Evolutionary conservation across 2,888 invertebrate species (phyloP), one percentile per base, ranked within the genome.

Genomic region (Sphecodes monilicornis): DNA sequence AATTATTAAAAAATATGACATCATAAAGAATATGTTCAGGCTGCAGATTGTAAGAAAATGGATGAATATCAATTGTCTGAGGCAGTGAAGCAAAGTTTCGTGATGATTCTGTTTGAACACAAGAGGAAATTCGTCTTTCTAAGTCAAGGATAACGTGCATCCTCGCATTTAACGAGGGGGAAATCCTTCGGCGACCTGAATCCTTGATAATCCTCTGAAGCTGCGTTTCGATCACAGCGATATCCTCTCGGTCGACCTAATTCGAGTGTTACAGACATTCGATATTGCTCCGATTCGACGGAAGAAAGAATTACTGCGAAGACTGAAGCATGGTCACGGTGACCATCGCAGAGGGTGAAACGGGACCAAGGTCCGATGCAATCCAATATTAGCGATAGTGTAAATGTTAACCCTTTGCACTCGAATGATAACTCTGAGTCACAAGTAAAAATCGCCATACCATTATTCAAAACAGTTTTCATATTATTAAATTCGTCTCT

Each of bases 171-270:
- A 66, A 18, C 43, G 22, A 16, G 26, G 41, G 26, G 39, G 41
- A 69, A 69, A 70, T 70, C 43, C 70, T 70, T n/a, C 29, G 70
- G 6, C 43, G 70, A 46, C 43, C 70, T 29, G 70, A 18, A 46
- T 43, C 41, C 69, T 41, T 41, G 69, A 69, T 41, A 36, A 69
- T 69, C 69, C 69, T 16, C 18, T 3, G 29, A 26, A 18, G 43
- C 29, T 26, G 43, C 6, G 18, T 29, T 29, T 43, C 41, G 43
- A 43, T 18, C 26, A 18, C 70, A 18, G 8, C 43, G 36, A 18
- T 18, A 70, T 43, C 43, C 43, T 43, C 26, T 43, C 16, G 26
- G 13, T 0, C 70, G 43, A 70, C 43, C 43, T 43, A 16, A 26
- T 70, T 70, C 41, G 18, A 16, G 29, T 22, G 66, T 41, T 13